phyloP scores from a whole-genome alignment of 2,888 invertebrate genomes.

The Agonopterix alstromeriana region DNA sequence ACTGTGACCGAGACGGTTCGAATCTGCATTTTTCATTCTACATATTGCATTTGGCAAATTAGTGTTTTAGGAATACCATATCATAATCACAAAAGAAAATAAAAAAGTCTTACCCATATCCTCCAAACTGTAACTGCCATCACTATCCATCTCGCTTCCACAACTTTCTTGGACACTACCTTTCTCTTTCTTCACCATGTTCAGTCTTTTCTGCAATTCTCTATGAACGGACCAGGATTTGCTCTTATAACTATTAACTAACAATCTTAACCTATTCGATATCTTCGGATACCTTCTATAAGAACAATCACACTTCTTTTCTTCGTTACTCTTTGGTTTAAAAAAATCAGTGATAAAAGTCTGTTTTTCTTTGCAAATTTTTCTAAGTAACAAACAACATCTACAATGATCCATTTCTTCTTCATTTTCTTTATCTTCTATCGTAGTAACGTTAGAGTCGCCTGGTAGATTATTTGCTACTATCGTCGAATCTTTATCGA shows the following conservation, averaged over 20 bases:
- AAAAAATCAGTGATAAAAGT: slow-evolving; percentile 51
- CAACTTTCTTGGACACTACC: slow-evolving; percentile 4
- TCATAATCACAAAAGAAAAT: too few relatives aligned
- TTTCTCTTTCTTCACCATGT: slow-evolving; percentile 7
- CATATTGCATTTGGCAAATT: too few relatives aligned
- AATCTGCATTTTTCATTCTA: too few relatives aligned
- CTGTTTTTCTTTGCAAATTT: slow-evolving; percentile 25
- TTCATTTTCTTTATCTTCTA: slow-evolving; percentile 6
- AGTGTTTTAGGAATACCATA: too few relatives aligned
- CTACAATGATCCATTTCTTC: slow-evolving; percentile 34
- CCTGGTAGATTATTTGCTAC: neutral
- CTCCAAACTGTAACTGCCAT: slow-evolving; percentile 19
- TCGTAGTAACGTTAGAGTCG: neutral
- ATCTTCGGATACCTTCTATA: slow-evolving; percentile 33
- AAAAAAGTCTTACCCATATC: slow-evolving; percentile 36
- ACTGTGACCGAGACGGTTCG: too few relatives aligned
- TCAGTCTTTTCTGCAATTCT: slow-evolving; percentile 25
- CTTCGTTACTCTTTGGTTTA: slow-evolving; percentile 14
- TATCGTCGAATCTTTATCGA: neutral
- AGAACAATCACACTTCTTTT: slow-evolving; percentile 37
- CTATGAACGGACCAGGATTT: slow-evolving; percentile 21
- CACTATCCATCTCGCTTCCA: neutral
- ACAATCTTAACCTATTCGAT: slow-evolving; percentile 42
- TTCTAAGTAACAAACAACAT: slow-evolving; percentile 46
- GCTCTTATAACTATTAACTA: slow-evolving; percentile 36